Evolutionary conservation across 2,888 invertebrate species (phyloP).

Genomic region (Lasioglossum leucozonium): DNA sequence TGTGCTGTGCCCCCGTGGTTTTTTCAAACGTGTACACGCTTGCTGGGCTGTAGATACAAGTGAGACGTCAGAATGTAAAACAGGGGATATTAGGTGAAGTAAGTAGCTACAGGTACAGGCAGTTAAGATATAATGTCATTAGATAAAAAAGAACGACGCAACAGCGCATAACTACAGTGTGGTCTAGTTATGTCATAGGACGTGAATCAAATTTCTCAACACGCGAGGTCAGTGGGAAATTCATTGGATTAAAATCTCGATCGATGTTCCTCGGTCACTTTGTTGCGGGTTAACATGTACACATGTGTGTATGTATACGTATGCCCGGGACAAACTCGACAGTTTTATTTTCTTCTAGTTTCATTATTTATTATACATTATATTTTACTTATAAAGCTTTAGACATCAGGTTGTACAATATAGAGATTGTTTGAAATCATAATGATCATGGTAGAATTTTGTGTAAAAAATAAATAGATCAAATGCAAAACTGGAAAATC

Average conservation of each 20-base stretch:
- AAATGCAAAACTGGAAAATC: background rate
- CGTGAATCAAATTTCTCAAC: constrained; percentile 30
- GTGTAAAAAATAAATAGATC: too few relatives aligned
- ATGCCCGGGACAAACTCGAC: background rate
- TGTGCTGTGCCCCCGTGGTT: background rate
- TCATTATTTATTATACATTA: background rate
- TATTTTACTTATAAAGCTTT: background rate
- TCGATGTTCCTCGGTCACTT: constrained; percentile 14
- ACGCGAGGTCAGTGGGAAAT: constrained; percentile 57
- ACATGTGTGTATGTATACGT: background rate
- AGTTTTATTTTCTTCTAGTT: background rate
- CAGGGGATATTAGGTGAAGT: background rate
- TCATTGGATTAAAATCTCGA: constrained; percentile 57
- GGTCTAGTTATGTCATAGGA: constrained; percentile 16
- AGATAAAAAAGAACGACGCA: constrained; percentile 29
- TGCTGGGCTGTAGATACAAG: too few relatives aligned
- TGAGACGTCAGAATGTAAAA: background rate
- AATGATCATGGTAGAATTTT: too few relatives aligned
- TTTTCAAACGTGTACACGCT: background rate
- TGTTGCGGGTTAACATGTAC: background rate
- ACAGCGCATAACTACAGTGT: background rate
- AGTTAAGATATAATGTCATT: constrained; percentile 13
- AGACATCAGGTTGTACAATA: background rate
- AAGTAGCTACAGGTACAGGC: background rate
- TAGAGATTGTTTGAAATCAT: background rate